Conservation (phyloP, 2,888 invertebrate genomes). For the Agriopis leucophaearia region DNA sequence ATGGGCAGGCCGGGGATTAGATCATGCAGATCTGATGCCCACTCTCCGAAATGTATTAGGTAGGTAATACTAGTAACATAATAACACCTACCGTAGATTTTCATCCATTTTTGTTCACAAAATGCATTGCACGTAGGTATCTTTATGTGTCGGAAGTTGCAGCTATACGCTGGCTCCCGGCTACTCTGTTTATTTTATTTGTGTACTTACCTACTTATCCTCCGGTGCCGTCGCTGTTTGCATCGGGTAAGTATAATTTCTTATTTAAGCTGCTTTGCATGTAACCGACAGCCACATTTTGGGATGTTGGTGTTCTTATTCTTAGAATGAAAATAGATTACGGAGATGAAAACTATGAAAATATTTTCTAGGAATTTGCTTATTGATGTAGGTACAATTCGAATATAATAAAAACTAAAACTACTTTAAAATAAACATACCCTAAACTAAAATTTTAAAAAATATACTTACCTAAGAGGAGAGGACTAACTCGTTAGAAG, state of each 20-base stretch:
- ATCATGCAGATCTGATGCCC: too few relatives aligned
- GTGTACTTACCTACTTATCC: conserved; percentile 19
- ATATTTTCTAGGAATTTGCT: too few relatives aligned
- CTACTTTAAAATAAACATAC: too few relatives aligned
- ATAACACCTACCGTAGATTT: too few relatives aligned
- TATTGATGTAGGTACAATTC: too few relatives aligned
- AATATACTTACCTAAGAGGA: too few relatives aligned
- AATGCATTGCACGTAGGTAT: too few relatives aligned
- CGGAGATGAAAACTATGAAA: not conserved
- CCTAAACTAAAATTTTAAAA: too few relatives aligned
- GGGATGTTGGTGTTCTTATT: conserved; percentile 16
- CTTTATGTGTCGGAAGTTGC: conserved; percentile 3
- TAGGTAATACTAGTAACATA: not conserved
- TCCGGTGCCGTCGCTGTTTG: conserved; percentile 14
- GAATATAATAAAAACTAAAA: too few relatives aligned
- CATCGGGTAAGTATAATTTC: conserved; percentile 30
- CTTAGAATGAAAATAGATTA: conserved; percentile 15
- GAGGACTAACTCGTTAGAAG: too few relatives aligned
- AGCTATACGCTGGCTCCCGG: not conserved
- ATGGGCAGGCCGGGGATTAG: too few relatives aligned
- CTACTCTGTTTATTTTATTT: conserved; percentile 16
- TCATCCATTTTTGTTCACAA: not conserved
- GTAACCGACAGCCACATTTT: conserved; percentile 8
- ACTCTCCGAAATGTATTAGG: too few relatives aligned
- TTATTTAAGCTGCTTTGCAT: conserved; percentile 19